Base-by-base conservation (phyloP, 2,113 vertebrate genomes). In the Platichthys flesus region DNA sequence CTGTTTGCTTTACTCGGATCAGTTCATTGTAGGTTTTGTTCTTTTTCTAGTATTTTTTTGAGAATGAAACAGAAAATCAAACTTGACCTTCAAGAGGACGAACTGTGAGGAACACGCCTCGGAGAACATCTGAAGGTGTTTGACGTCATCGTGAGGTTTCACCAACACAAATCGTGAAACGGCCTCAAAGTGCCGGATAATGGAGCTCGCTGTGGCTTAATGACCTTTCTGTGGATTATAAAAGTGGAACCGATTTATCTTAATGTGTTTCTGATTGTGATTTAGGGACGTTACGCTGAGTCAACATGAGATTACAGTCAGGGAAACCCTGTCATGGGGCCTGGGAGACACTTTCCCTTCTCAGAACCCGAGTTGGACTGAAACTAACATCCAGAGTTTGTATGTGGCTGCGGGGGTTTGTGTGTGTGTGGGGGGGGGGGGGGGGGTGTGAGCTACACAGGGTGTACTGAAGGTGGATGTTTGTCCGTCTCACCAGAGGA, bases 401-500 rank as follows among this genome's bases (percentile, higher is more conserved):
- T 40, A n/a, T 89, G 81, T 23, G 23, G 23, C 23, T 23, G 23
- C 23, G 23, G 23, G 23, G 23, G 23, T 23, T 1, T 23, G 23
- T 23, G 23, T 23, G 23, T 23, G 23, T 23, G 23, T 23, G 23
- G 1, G 31, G 55, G 63, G 58, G 16, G 26, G 26, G 26, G 26
- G 58, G 16, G 31, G 59, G 63, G 28, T 28, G 78, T 3, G 51
- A 74, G 31, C 1, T 68, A 60, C 65, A 64, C 60, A 59, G 83
- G 60, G 66, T 63, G 57, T 2, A 5, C 0, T 6, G 21, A 15
- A 21, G 15, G 61, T 62, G 31, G 61, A 74, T 80, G 84, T 68
- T 65, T 71, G 71, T 42, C 71, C 8, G 42, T 2, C 74, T 85
- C 71, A 76, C 92, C 92, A 92, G 89, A 78, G 89, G 93, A 89